Conservation (phyloP, 2,113 vertebrate genomes). For the Chamaetylas fuelleborni region DNA sequence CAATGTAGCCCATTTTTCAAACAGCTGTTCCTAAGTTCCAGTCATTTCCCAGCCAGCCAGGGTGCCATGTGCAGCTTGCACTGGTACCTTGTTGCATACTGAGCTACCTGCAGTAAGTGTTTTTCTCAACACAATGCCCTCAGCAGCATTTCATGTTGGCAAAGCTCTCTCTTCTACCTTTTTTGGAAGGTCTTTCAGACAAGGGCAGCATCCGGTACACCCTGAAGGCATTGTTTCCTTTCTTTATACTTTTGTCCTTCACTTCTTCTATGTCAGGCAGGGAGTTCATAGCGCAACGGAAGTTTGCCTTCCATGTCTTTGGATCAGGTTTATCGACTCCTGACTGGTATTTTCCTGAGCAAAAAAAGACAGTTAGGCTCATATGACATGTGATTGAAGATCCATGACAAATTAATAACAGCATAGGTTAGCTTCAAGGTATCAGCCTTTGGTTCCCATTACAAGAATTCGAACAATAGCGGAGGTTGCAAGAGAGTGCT, state of each 20-base stretch:
- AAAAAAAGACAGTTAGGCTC: neutral
- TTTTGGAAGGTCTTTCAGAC: conserved; percentile 87
- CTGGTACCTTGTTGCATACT: neutral
- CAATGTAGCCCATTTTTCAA: neutral
- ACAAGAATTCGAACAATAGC: neutral
- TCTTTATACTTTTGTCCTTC: conserved; percentile 93
- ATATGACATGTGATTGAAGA: neutral
- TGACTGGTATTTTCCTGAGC: conserved; percentile 85
- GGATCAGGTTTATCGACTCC: conserved; percentile 87
- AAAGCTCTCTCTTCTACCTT: conserved; percentile 77
- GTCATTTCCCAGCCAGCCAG: neutral
- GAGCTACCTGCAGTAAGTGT: neutral
- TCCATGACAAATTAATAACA: neutral
- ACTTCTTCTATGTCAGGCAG: conserved; percentile 91
- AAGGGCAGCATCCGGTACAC: conserved; percentile 94
- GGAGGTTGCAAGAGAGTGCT: neutral
- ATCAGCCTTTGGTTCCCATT: neutral
- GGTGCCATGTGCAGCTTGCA: neutral
- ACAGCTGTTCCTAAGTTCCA: neutral
- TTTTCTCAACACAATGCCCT: neutral
- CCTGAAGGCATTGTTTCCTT: conserved; percentile 97
- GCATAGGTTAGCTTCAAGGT: neutral
- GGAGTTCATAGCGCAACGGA: conserved; percentile 90
- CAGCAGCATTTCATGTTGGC: neutral
- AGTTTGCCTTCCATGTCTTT: conserved; percentile 92